Base-by-base conservation (phyloP, 2,113 vertebrate species). In the Chloropsis hardwickii region DNA sequence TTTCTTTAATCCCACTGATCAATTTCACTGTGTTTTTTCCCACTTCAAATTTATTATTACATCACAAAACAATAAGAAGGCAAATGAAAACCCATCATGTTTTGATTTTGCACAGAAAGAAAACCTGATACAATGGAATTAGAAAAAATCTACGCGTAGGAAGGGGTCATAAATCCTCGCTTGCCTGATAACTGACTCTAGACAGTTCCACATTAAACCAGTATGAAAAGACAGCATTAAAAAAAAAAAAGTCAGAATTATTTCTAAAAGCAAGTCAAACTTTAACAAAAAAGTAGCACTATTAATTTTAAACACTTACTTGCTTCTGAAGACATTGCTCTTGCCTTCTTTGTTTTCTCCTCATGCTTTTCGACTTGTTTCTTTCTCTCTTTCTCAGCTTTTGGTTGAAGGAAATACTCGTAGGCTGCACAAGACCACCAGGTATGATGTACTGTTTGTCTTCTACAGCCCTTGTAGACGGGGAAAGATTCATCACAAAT, bases 311-410 rank as follows among this genome's bases (percentile, higher is more conserved):
- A 74, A 85, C 44, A 95, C 92, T 88, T 97, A 98, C 98, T 96
- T 98, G 96, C 33, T 97, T 97, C 85, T 98, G 98, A 21, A 98
- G 92, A 98, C 98, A 98, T 74, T 74, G 97, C 62, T 99, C 98
- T 78, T 35, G 97, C 92, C 96, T 97, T 76, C 95, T 98, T 90
- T 98, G 98, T 78, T 98, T 99, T 92, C 98, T 98, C 76, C 98
- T 98, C 37, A 98, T 74, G 95, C 95, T 98, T 97, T 99, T 99
- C 71, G 97, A 90, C 25, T 96, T 98, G 94, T 98, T 99, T 96
- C 95, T 98, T 96, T 99, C 98, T 89, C 96, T 98, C 87, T 98
- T 99, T 91, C 62, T 98, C 51, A 97, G 94, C 33, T 97, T 98
- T 90, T 97, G 97, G 39, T 98, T 98, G 62, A 96, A 27, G 2